These are phyloP conservation scores for Drosophila asahinai DNA, from an alignment of 1,140 invertebrate genomes.

Conservation along the genomic window DNA sequence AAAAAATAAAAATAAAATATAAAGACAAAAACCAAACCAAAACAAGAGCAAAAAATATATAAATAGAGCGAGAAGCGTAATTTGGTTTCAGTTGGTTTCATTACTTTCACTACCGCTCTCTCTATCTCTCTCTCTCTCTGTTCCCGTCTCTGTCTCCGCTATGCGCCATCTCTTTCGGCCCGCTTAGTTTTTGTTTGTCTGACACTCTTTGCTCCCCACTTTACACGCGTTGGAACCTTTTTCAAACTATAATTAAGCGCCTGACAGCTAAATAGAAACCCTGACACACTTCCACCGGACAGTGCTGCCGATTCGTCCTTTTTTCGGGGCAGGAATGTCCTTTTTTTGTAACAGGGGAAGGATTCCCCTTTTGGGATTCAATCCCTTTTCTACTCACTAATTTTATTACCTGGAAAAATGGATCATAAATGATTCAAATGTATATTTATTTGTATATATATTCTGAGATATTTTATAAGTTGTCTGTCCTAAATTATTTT, in stretches of 20 bases:
- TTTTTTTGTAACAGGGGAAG: background rate
- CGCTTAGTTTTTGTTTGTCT: slow-evolving; percentile 61
- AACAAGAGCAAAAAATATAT: slow-evolving; percentile 12
- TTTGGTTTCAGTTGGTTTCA: slow-evolving; percentile 50
- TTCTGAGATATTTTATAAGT: background rate
- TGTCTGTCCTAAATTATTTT: background rate
- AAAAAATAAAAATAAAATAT: slow-evolving; percentile 11
- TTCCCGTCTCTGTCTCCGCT: slow-evolving; percentile 48
- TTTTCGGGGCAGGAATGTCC: background rate
- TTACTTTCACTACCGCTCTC: slow-evolving; percentile 31
- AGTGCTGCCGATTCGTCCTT: slow-evolving; percentile 11
- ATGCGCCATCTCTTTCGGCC: slow-evolving; percentile 52
- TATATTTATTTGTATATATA: too few species aligned
- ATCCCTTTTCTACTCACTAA: background rate
- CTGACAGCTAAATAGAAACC: slow-evolving; percentile 69
- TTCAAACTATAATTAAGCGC: slow-evolving; percentile 75
- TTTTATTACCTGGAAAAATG: background rate
- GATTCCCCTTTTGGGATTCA: rapidly evolving
- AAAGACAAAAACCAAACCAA: slow-evolving; percentile 27
- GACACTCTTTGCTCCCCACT: slow-evolving; percentile 49
- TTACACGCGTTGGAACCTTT: slow-evolving; percentile 68
- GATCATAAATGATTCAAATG: background rate
- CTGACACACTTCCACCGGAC: slow-evolving; percentile 41
- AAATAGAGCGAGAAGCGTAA: slow-evolving; percentile 54
- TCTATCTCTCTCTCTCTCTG: slow-evolving; percentile 21